These are phyloP conservation scores for Dasypolia templi DNA, from an alignment of 2,888 invertebrate genomes.

Conservation along the genomic window DNA sequence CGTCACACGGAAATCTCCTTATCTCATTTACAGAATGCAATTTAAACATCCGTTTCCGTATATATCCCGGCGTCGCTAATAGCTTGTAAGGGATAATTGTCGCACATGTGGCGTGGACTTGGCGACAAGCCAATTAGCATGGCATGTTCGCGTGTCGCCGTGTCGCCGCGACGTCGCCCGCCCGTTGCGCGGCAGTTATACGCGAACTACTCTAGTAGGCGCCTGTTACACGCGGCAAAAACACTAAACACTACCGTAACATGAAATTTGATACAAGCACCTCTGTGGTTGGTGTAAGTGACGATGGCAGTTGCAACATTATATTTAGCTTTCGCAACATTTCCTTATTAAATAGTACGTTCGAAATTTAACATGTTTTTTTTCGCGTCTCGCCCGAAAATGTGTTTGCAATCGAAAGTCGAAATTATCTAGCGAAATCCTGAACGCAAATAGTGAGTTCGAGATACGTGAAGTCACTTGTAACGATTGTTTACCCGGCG, in stretches of 20 bases:
- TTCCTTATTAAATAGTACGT: slow-evolving; percentile 47
- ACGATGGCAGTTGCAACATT: slow-evolving; percentile 66
- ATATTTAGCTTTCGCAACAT: slow-evolving; percentile 40
- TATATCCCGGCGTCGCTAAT: slow-evolving; percentile 85
- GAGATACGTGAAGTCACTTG: slow-evolving; percentile 85
- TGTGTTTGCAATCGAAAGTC: slow-evolving; percentile 71
- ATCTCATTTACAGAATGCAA: slow-evolving; percentile 86
- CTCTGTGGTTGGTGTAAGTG: slow-evolving; percentile 66
- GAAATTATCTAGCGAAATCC: slow-evolving; percentile 84
- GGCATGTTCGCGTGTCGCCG: slow-evolving; percentile 78
- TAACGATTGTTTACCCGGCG: slow-evolving; percentile 84
- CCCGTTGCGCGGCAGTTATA: slow-evolving; percentile 69
- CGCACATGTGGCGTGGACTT: slow-evolving; percentile 86
- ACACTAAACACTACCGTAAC: slow-evolving; percentile 66
- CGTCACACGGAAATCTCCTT: slow-evolving; percentile 80
- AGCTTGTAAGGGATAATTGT: slow-evolving; percentile 89
- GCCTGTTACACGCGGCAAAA: slow-evolving; percentile 67
- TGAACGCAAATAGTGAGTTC: slow-evolving; percentile 83
- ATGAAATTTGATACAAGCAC: slow-evolving; percentile 75
- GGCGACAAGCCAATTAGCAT: slow-evolving; percentile 90
- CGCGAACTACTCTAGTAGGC: slow-evolving; percentile 48
- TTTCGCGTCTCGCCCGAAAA: slow-evolving; percentile 64
- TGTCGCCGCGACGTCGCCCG: slow-evolving; percentile 75
- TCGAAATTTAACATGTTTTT: slow-evolving; percentile 63
- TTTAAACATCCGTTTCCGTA: slow-evolving; percentile 90